Conservation (phyloP, 2,797 vertebrate genomes). For the Sciurus carolinensis region DNA sequence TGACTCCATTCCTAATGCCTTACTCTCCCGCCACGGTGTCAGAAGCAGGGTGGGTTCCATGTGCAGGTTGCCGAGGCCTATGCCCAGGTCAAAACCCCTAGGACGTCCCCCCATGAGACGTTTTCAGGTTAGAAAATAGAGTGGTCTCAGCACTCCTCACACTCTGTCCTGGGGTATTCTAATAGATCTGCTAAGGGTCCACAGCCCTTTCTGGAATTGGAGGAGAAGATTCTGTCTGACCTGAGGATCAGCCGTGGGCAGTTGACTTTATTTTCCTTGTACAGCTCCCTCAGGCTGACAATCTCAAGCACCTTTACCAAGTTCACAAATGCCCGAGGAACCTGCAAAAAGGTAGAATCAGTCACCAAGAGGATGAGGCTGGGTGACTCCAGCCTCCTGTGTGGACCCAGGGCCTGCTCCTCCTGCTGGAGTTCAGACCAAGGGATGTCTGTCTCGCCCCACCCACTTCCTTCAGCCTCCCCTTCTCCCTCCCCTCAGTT, state of each 20-base stretch:
- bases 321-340: constrained; percentile 90
- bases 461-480: neutral
- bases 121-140: neutral
- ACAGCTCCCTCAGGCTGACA: constrained; percentile 83
- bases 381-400: neutral
- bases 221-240: constrained; percentile 80
- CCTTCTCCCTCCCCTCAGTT: neutral
- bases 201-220: fast-evolving
- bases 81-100: neutral
- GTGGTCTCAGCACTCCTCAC: neutral
- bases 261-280: neutral
- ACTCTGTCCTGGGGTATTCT: neutral
- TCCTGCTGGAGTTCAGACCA: neutral
- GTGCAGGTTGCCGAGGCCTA: neutral
- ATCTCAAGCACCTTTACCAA: constrained; percentile 85
- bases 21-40: neutral
- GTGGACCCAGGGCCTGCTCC: neutral
- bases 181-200: neutral
- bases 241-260: constrained; percentile 87
- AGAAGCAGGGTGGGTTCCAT: neutral
- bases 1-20: fast-evolving
- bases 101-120: neutral
- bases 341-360: constrained; percentile 82
- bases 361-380: neutral
- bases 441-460: neutral